phyloP scores from a whole-genome alignment of 2,797 vertebrate genomes.

The Tragopan temminckii region DNA sequence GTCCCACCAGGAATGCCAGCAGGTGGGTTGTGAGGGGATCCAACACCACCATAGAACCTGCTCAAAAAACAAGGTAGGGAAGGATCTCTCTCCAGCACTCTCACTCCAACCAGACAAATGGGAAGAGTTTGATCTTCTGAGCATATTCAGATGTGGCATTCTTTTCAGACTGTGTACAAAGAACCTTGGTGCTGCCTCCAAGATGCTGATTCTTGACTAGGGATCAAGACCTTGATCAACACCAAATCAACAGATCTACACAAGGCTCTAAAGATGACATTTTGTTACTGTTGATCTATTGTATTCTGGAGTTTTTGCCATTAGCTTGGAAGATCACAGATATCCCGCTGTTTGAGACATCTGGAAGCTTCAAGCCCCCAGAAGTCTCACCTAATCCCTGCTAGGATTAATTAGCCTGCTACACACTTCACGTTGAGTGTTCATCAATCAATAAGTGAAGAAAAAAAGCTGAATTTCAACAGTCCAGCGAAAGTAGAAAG shows the following conservation, averaged over 20 bases:
- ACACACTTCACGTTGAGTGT: neutral
- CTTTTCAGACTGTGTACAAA: neutral
- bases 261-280: neutral
- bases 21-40: neutral
- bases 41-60: neutral
- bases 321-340: neutral
- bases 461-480: neutral
- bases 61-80: neutral
- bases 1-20: neutral
- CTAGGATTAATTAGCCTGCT: neutral
- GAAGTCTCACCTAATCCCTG: neutral
- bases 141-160: neutral
- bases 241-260: neutral
- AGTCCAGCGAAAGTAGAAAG: neutral
- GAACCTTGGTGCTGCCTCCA: neutral
- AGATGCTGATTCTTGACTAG: neutral
- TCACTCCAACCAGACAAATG: neutral
- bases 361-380: neutral
- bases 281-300: neutral
- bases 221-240: neutral
- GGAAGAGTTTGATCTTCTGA: neutral
- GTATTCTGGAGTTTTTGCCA: neutral
- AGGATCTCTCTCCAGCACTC: neutral
- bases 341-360: neutral
- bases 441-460: fast-evolving